Percentiles rank a stretch among this genome's conserved stretches.
These are phyloP conservation scores for Aphelinus atriplicis DNA, from an alignment of 1,140 invertebrate species.

Conservation along the genomic window DNA sequence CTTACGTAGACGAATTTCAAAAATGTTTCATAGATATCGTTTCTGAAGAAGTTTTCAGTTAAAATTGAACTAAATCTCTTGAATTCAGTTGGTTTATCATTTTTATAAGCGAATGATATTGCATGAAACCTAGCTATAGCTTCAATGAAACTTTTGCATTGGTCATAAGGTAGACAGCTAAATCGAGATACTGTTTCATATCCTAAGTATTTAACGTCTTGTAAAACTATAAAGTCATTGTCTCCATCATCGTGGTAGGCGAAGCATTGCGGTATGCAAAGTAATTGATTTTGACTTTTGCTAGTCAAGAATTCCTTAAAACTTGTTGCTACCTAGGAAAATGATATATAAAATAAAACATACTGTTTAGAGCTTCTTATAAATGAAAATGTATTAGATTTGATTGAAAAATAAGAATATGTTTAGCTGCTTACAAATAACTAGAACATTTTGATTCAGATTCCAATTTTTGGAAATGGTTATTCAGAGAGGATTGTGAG, in stretches of 20 bases:
- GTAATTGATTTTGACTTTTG: constrained; percentile 47
- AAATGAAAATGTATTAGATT: constrained; percentile 50
- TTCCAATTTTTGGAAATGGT: too few relatives aligned
- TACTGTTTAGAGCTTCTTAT: background rate
- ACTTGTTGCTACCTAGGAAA: constrained; percentile 51
- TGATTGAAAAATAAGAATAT: constrained; percentile 59
- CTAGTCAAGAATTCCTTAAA: constrained; percentile 51
- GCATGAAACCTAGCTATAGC: constrained; percentile 76
- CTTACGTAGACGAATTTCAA: constrained; percentile 70
- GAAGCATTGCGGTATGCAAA: constrained; percentile 65
- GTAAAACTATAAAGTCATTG: constrained; percentile 74
- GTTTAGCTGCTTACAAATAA: too few relatives aligned
- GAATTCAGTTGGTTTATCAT: constrained; percentile 71
- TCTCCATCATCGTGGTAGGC: constrained; percentile 68
- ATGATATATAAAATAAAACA: constrained; percentile 7
- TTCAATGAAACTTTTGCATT: constrained; percentile 68
- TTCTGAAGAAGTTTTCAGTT: constrained; percentile 70
- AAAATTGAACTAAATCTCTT: constrained; percentile 56
- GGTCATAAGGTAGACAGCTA: constrained; percentile 65
- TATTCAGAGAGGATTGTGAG: too few relatives aligned
- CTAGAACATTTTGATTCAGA: too few relatives aligned
- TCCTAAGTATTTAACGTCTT: constrained; percentile 70
- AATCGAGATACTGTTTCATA: constrained; percentile 66
- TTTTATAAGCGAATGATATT: constrained; percentile 74
- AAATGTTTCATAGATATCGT: constrained; percentile 68